A percentile compares a stretch with the other conserved stretches of the same genome.
Evolutionary conservation across 2,113 vertebrate genomes (phyloP).

Genomic region (Dinomys branickii): DNA sequence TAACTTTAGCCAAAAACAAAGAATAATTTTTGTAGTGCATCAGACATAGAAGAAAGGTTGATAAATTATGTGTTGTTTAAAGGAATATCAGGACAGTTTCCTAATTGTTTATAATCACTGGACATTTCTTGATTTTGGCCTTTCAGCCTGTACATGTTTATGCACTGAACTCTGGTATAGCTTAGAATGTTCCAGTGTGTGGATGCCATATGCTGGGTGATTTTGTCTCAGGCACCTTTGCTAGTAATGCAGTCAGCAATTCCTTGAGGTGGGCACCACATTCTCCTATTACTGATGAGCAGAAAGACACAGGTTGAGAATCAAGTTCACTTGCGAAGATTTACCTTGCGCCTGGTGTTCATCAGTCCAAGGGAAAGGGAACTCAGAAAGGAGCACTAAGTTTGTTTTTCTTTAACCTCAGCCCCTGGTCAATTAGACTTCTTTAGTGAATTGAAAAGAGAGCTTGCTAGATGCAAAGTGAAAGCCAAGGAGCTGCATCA

Average conservation of each 20-base stretch:
- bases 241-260: not conserved
- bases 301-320: not conserved
- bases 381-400: not conserved
- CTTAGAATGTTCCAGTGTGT: too few species aligned
- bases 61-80: not conserved
- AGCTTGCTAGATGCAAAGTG: not conserved
- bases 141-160: not conserved
- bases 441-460: not conserved
- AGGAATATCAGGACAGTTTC: not conserved
- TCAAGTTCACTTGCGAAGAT: not conserved
- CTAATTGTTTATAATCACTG: not conserved
- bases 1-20: not conserved
- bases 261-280: rapidly evolving
- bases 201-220: rapidly evolving
- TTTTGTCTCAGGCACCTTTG: not conserved
- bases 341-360: not conserved
- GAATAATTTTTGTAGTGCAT: not conserved
- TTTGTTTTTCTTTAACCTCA: not conserved
- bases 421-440: not conserved
- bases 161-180: not conserved
- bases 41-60: not conserved
- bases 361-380: not conserved
- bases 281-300: too few species aligned
- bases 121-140: not conserved
- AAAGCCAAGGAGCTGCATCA: too few species aligned